Conservation (phyloP, 1,140 invertebrate species). For the Drosophila funebris region DNA sequence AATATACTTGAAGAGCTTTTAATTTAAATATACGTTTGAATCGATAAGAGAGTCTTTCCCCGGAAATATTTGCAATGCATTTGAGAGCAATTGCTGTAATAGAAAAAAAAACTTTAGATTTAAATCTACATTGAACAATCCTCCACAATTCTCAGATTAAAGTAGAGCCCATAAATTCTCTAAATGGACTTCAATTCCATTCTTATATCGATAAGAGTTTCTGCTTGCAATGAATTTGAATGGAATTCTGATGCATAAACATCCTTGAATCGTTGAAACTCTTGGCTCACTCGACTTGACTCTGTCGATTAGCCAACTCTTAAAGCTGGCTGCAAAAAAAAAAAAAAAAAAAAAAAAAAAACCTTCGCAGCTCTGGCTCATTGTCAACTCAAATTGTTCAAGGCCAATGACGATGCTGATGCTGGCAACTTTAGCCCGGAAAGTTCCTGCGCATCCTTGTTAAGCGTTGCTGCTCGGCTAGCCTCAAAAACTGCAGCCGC, state of each 20-base stretch:
- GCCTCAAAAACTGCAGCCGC: conserved; percentile 35
- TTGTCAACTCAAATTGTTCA: conserved; percentile 16
- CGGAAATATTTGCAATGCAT: too few relatives aligned
- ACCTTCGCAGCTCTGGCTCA: not conserved
- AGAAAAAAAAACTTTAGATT: too few relatives aligned
- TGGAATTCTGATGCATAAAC: not conserved
- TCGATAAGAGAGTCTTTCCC: too few relatives aligned
- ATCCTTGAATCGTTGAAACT: not conserved
- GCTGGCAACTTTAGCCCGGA: not conserved
- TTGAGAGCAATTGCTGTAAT: too few relatives aligned
- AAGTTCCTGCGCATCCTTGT: not conserved
- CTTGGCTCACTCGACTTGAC: not conserved
- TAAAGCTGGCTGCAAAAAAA: not conserved
- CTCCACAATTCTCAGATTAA: too few relatives aligned
- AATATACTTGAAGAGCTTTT: too few relatives aligned
- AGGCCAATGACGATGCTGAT: conserved; percentile 2
- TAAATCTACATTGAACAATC: too few relatives aligned
- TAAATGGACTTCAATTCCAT: too few relatives aligned
- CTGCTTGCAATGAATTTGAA: not conserved
- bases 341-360: too few relatives aligned
- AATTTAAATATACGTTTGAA: too few relatives aligned
- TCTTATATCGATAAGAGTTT: not conserved
- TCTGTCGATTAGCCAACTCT: not conserved
- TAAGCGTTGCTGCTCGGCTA: not conserved
- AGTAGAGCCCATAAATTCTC: too few relatives aligned